Evolutionary conservation across 2,113 vertebrate species (phyloP), one percentile per base, ranked within the genome.

Genomic region (Leiothrix lutea): DNA sequence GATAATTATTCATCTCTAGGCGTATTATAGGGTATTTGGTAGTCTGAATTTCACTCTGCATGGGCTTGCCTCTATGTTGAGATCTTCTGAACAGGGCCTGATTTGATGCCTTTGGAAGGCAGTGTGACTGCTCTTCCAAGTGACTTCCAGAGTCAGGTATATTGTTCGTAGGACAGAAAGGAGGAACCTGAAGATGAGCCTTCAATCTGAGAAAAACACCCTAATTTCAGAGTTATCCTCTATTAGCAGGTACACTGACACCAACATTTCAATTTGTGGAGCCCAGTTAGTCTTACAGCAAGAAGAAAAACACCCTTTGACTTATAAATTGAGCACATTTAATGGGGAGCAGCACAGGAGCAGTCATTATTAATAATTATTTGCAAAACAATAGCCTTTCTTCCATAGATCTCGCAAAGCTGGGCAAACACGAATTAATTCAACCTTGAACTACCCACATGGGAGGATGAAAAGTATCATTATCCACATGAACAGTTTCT

Each of bases 401-500:
- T 92, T 90, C 86, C 84, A 91, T 66, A 87, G 62, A 94, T 90
- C 88, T 97, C 1, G 0, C 86, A 90, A 92, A 94, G 80, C 84
- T 97, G 88, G 92, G 89, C 94, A 97, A 96, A 95, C 94, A 94
- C 40, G 88, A 96, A 96, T 97, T 96, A 96, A 96, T 96, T 97
- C 95, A 95, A 88, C 83, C 67, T 95, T 95, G 92, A 94, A 92
- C 57, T 95, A 86, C 89, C 86, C 93, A 88, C 97, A 88, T 71
- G 95, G 94, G 95, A 95, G 73, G 83, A 92, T 8, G 53, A 86
- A 93, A 96, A 95, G 67, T 91, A 84, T 96, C 93, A 95, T 97
- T 96, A 93, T 91, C 80, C 92, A 92, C 95, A 96, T 95, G 96
- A 97, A 80, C 71, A 80, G 89, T 91, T 88, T 92, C 94, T 94